A percentile compares a stretch with the other conserved stretches of the same genome.
Evolutionary conservation across 92 coral and sea anemone species (phyloP).

Genomic region (Ricordea florida): DNA sequence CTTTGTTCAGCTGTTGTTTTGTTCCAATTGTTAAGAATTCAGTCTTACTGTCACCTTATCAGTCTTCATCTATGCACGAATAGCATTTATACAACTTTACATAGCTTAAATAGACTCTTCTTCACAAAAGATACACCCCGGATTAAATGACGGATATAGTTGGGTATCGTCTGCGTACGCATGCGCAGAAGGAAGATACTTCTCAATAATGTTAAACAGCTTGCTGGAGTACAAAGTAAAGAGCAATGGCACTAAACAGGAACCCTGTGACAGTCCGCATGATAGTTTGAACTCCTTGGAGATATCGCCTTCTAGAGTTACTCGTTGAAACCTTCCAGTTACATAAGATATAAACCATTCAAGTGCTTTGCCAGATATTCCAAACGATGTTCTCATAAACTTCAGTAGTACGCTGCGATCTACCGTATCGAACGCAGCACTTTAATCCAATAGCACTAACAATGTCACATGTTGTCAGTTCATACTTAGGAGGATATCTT

Average conservation of each 20-base stretch:
- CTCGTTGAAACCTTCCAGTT: constrained; percentile 7
- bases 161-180: constrained; percentile 48
- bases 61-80: background rate
- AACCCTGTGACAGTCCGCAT: constrained; percentile 43
- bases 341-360: constrained; percentile 21
- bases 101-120: background rate
- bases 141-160: constrained; percentile 1
- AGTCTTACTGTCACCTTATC: background rate
- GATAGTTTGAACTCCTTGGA: constrained; percentile 20
- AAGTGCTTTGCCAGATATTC: constrained; percentile 14
- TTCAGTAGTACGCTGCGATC: background rate
- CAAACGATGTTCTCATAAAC: constrained; percentile 5
- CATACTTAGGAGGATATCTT: constrained; percentile 6
- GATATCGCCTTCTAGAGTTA: constrained; percentile 6
- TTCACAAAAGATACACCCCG: background rate
- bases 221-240: constrained; percentile 20
- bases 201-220: constrained; percentile 28
- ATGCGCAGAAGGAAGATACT: constrained; percentile 24
- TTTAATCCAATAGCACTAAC: constrained; percentile 39
- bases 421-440: too few species aligned
- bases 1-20: too few species aligned
- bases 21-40: background rate
- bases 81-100: background rate
- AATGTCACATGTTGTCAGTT: constrained; percentile 34
- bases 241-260: constrained; percentile 44